Conservation (phyloP, 1,140 invertebrate genomes). For the Anoplophora glabripennis region DNA sequence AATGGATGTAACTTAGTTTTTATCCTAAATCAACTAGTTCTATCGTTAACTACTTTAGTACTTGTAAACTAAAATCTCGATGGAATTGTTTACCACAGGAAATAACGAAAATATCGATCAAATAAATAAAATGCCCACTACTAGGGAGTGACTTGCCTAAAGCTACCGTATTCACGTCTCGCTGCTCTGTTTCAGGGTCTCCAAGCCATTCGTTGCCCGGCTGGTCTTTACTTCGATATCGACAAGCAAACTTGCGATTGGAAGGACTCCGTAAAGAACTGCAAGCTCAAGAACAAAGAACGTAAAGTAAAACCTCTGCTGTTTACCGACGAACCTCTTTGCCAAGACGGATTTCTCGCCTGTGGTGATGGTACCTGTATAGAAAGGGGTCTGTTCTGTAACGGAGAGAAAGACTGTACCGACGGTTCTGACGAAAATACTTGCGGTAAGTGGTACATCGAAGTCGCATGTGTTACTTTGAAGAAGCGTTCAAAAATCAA, state of each 20-base stretch:
- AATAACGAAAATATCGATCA: too few relatives aligned
- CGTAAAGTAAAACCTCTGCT: slow-evolving; percentile 85
- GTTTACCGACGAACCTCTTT: slow-evolving; percentile 88
- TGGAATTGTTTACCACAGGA: too few relatives aligned
- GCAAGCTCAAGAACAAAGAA: slow-evolving; percentile 87
- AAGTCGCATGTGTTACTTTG: neutral
- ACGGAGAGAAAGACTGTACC: slow-evolving; percentile 85
- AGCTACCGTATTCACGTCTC: neutral
- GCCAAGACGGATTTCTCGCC: slow-evolving; percentile 80
- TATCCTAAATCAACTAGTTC: too few relatives aligned
- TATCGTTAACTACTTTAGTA: too few relatives aligned
- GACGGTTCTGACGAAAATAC: slow-evolving; percentile 90
- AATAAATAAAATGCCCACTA: neutral
- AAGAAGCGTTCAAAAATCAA: too few relatives aligned
- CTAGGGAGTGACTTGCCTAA: too few relatives aligned
- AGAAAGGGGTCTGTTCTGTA: slow-evolving; percentile 88
- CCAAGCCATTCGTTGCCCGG: slow-evolving; percentile 89
- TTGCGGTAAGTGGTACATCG: slow-evolving; percentile 69
- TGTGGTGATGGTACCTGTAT: slow-evolving; percentile 86
- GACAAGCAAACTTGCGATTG: slow-evolving; percentile 95
- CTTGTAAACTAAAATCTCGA: too few relatives aligned
- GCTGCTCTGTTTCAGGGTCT: slow-evolving; percentile 63
- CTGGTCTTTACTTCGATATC: slow-evolving; percentile 91
- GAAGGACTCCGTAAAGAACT: slow-evolving; percentile 92
- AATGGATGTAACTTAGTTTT: too few relatives aligned